These are phyloP conservation scores for Brenthis hecate DNA, from an alignment of 2,888 invertebrate species.

Conservation along the genomic window DNA sequence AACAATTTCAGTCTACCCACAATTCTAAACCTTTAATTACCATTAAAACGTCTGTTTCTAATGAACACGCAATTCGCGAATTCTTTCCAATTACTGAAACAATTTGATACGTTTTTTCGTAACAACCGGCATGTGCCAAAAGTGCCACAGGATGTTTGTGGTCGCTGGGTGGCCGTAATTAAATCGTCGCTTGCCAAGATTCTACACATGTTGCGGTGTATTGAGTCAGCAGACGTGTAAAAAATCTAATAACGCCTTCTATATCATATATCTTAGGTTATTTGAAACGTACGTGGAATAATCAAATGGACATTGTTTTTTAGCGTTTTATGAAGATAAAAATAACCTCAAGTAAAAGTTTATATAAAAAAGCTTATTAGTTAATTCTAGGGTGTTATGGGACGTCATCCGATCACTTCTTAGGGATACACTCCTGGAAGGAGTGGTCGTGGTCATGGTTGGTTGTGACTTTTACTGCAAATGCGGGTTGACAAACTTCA, in stretches of 20 bases:
- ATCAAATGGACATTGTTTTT: background rate
- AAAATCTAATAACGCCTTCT: background rate
- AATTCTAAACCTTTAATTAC: conserved; percentile 2
- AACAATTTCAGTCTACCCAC: conserved; percentile 13
- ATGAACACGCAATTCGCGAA: conserved; percentile 30
- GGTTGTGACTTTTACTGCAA: too few species aligned
- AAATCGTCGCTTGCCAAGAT: conserved; percentile 43
- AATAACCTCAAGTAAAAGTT: too few species aligned
- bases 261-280: too few species aligned
- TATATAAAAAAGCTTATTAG: too few species aligned
- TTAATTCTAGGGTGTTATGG: too few species aligned
- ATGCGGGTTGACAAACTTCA: too few species aligned
- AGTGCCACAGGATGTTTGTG: conserved; percentile 41
- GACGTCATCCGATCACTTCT: too few species aligned
- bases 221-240: conserved; percentile 21
- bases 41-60: conserved; percentile 20
- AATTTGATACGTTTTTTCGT: conserved; percentile 40
- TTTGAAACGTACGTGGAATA: background rate
- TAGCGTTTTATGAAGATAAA: background rate
- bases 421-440: too few species aligned
- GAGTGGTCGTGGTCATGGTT: too few species aligned
- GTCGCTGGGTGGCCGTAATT: conserved; percentile 40
- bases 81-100: conserved; percentile 41
- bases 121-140: conserved; percentile 40
- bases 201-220: conserved; percentile 27